Evolutionary conservation across 2,797 vertebrate genomes (phyloP).

Genomic region (Channallabes apus): DNA sequence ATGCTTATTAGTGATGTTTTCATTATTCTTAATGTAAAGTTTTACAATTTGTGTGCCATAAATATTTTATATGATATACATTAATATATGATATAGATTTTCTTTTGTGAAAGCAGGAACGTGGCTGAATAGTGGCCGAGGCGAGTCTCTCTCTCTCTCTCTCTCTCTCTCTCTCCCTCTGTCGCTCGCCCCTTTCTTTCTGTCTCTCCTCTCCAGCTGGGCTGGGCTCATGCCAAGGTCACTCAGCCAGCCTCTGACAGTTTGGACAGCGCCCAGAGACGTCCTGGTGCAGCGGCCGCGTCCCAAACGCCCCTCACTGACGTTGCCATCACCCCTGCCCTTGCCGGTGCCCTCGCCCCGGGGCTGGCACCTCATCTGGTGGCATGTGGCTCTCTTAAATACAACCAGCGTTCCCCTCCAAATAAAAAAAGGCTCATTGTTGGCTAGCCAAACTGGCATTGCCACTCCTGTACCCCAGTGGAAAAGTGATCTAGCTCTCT

Average conservation of each 20-base stretch:
- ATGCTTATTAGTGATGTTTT: slow-evolving; percentile 1
- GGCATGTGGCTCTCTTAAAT: slow-evolving; percentile 59
- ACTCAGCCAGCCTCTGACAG: slow-evolving; percentile 63
- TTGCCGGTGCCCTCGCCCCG: slow-evolving; percentile 52
- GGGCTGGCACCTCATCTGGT: slow-evolving; percentile 57
- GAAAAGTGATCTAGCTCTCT: slow-evolving; percentile 14
- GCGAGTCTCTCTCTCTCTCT: slow-evolving; percentile 35
- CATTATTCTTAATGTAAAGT: background rate
- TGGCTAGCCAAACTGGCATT: slow-evolving; percentile 37
- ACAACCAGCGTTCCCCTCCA: slow-evolving; percentile 35
- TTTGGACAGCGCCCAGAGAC: slow-evolving; percentile 67
- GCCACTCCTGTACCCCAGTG: slow-evolving; percentile 37
- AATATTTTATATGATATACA: background rate
- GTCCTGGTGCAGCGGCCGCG: slow-evolving; percentile 54
- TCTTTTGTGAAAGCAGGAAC: background rate
- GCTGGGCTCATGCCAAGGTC: slow-evolving; percentile 68
- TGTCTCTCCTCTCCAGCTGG: slow-evolving; percentile 64
- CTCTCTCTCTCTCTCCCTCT: slow-evolving; percentile 38
- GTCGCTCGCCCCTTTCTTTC: slow-evolving; percentile 42
- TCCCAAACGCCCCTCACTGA: slow-evolving; percentile 46
- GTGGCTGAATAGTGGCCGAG: slow-evolving; percentile 22
- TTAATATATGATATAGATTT: background rate
- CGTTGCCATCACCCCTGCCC: slow-evolving; percentile 56
- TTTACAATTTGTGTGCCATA: background rate
- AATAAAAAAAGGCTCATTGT: slow-evolving; percentile 28